Evolutionary conservation across 1,140 invertebrate genomes (phyloP), one percentile per base, ranked within the genome.

Genomic region (Drosophila nebulosa): DNA sequence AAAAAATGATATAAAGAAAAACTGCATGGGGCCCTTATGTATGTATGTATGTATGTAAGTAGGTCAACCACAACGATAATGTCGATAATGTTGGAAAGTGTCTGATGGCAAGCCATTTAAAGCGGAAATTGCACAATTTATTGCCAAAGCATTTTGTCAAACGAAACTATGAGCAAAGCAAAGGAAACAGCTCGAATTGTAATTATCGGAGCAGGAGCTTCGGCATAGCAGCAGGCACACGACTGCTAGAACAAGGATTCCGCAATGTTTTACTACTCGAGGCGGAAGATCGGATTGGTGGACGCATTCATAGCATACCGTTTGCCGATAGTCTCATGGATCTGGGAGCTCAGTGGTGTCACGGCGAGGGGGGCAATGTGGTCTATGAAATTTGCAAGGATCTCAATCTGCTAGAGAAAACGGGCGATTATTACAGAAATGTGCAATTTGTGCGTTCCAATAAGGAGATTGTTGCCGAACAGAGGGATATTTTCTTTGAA

Each of bases 351-450:
- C 39, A 46, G 18, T 46, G 39, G 74, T 93, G 97, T 72, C 96
- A 97, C 78, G 96, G 97, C 16, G 94, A 97, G 89, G 92, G 94
- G 53, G 93, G 92, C 32, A 96, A 97, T 92, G 83, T 93, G n/a
- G 94, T 96, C 1, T 96, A 93, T 85, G 90, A 95, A 66, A n/a
- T n/a, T 78, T 95, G 36, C 0, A 93, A 93, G 60, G 92, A 93
- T 35, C 74, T 93, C 3, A 91, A 93, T 76, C 69, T 95, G 4
- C 70, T 95, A n/a, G 91, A 91, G n/a, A 73, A 75, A 69, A 72
- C 70, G 0, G 70, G 56, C 1, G 60, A 61, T 24, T 63, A 85
- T 18, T 63, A 75, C 14, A 62, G 71, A 1, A 21, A 21, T 46
- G 39, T 46, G 0, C 39, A 21, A 10, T 46, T 46, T 46, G 18